These are phyloP conservation scores for Aplysina aerophoba DNA, from an alignment of 37 sponge, comb jelly and placozoan species.

Conservation along the genomic window DNA sequence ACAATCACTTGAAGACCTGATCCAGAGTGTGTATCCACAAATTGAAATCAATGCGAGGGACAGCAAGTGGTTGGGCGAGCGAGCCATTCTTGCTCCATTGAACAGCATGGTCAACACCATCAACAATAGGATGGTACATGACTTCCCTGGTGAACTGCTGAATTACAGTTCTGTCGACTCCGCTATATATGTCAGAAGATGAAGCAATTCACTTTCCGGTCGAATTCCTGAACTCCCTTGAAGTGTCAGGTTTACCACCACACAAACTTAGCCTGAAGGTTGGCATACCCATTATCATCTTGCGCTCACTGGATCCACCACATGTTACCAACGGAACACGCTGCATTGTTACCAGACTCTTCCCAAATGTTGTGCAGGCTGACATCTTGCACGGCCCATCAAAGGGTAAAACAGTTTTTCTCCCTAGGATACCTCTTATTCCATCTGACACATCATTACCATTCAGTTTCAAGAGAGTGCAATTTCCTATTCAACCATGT, in stretches of 20 bases:
- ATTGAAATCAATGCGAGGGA: too few species aligned
- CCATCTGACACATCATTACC: slow-evolving; percentile 33
- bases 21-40: too few species aligned
- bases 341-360: slow-evolving; percentile 3
- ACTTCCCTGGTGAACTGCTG: not conserved
- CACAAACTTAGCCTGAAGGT: slow-evolving; percentile 7
- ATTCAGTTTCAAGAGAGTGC: slow-evolving; percentile 23
- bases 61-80: too few species aligned
- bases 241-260: slow-evolving; percentile 36
- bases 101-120: not conserved
- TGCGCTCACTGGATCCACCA: slow-evolving; percentile 35
- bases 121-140: not conserved
- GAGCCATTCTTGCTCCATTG: too few species aligned
- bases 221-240: slow-evolving; percentile 32
- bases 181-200: not conserved
- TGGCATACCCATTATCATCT: slow-evolving; percentile 26
- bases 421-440: slow-evolving; percentile 35
- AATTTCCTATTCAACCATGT: slow-evolving; percentile 20
- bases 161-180: slow-evolving; percentile 34
- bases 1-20: too few species aligned
- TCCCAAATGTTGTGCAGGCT: slow-evolving; percentile 25
- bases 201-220: slow-evolving; percentile 21
- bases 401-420: not conserved
- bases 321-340: slow-evolving; percentile 33
- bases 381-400: not conserved